Percentiles rank a stretch among this genome's conserved stretches.
Conservation (phyloP, 2,888 invertebrate genomes). For the Zelleria hepariella region DNA sequence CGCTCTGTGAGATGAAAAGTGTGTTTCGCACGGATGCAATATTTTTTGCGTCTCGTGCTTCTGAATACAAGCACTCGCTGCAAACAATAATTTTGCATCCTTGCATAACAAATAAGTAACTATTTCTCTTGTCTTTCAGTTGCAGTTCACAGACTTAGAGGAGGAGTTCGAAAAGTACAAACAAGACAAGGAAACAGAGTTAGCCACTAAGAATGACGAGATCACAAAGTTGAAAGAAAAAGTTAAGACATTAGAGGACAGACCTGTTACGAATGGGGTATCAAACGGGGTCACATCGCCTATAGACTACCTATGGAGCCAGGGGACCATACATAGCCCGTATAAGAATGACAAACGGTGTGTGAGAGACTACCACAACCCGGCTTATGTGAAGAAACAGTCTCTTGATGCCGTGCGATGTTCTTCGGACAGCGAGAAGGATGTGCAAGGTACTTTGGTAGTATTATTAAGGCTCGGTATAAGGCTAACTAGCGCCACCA, state of each 20-base stretch:
- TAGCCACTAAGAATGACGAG: constrained; percentile 70
- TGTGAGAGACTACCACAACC: constrained; percentile 35
- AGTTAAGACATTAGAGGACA: constrained; percentile 45
- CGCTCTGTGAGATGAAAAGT: too few relatives aligned
- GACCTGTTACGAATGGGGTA: constrained; percentile 4
- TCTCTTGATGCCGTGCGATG: constrained; percentile 12
- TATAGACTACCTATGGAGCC: constrained; percentile 50
- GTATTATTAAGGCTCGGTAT: too few relatives aligned
- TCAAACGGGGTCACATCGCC: constrained; percentile 42
- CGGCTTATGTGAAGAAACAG: constrained; percentile 26
- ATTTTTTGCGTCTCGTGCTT: too few relatives aligned
- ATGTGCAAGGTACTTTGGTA: too few relatives aligned
- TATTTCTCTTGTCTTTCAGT: too few relatives aligned
- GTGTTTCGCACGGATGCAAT: too few relatives aligned
- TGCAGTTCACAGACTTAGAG: constrained; percentile 78
- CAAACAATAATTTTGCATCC: too few relatives aligned
- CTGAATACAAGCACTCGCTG: too few relatives aligned
- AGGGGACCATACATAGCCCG: constrained; percentile 41
- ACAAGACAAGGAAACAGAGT: constrained; percentile 57
- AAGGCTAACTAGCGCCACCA: too few relatives aligned
- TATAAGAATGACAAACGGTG: constrained; percentile 20
- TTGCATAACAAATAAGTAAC: too few relatives aligned
- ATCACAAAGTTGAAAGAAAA: constrained; percentile 64
- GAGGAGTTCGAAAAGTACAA: constrained; percentile 76
- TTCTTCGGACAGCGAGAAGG: constrained; percentile 16